Evolutionary conservation across 2,888 invertebrate genomes (phyloP), one percentile per base, ranked within the genome.

Genomic region (Petrolisthes manimaculis): DNA sequence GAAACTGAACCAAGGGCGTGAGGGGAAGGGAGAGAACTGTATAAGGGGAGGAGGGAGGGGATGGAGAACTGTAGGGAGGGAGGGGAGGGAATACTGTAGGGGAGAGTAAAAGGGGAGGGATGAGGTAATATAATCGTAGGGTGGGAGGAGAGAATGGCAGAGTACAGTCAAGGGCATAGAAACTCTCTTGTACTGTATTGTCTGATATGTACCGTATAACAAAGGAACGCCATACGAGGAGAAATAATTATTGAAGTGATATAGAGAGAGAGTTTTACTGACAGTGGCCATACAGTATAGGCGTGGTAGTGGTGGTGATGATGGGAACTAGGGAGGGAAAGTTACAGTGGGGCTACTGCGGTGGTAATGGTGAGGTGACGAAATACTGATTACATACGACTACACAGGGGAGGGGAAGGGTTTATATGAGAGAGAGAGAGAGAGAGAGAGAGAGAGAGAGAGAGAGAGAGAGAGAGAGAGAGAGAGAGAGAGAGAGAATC

Each of bases 361-460:
- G 37, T 37, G 37, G 37, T 37, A 37, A 37, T 37, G 37, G 37
- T 37, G 37, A 37, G 37, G 37, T 37, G 37, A 37, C 37, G 37
- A 37, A 37, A 37, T 37, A 37, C 37, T 37, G 37, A 37, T 37
- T 37, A 37, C 37, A 37, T 37, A 37, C 37, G 37, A 37, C 37
- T 37, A 37, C 37, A 37, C 37, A 37, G 37, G 37, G 37, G 37
- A 37, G 37, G 37, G 37, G 37, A 37, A 37, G 37, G 37, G 37
- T 37, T 37, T 37, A 37, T 37, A 37, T 37, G 61, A 61, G 8
- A 61, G 61, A 61, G 61, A 61, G 61, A 61, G 61, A 61, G 74
- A 74, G 74, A 74, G 74, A 74, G 74, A 74, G 74, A 74, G 74
- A 74, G 74, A 74, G 74, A 74, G 74, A 74, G 74, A 74, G 74